These are phyloP conservation scores for Unio pictorum DNA, from an alignment of 2,888 invertebrate species.

Conservation along the genomic window DNA sequence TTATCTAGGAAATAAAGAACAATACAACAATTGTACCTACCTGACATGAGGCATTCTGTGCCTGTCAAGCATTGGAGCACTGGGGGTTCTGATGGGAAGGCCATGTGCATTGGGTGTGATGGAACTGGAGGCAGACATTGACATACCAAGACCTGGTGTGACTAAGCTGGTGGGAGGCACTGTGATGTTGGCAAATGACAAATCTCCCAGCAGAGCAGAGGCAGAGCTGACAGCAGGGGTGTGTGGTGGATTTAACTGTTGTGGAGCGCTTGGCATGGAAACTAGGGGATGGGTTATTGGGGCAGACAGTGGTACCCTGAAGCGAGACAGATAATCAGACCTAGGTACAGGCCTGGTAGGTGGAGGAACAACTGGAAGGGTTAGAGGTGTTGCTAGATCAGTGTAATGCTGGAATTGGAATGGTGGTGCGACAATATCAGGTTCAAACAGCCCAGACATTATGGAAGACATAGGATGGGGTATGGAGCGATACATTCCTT, in stretches of 20 bases:
- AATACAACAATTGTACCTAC: not conserved
- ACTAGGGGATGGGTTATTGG: slow-evolving; percentile 25
- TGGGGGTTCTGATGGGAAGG: slow-evolving; percentile 22
- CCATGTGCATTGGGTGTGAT: slow-evolving; percentile 17
- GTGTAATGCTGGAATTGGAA: slow-evolving; percentile 2
- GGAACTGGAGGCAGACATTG: too few relatives aligned
- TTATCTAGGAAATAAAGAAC: too few relatives aligned
- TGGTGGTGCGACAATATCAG: slow-evolving; percentile 5
- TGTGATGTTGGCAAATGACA: too few relatives aligned
- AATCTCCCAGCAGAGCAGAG: too few relatives aligned
- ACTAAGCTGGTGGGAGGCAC: too few relatives aligned
- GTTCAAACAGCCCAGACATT: slow-evolving; percentile 1
- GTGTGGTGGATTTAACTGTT: not conserved
- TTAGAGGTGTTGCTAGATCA: slow-evolving; percentile 10
- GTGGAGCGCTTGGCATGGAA: slow-evolving; percentile 6
- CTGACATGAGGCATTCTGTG: not conserved
- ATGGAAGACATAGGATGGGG: slow-evolving; percentile 2
- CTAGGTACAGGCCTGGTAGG: not conserved
- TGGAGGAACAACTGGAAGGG: slow-evolving; percentile 7
- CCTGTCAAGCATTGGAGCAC: slow-evolving; percentile 17
- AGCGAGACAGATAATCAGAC: not conserved
- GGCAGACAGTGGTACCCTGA: slow-evolving; percentile 13
- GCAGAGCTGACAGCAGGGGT: slow-evolving; percentile 7
- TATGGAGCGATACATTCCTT: not conserved
- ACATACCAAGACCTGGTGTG: too few relatives aligned